Base-by-base conservation (phyloP, 1,140 invertebrate genomes). In the Apis florea region DNA sequence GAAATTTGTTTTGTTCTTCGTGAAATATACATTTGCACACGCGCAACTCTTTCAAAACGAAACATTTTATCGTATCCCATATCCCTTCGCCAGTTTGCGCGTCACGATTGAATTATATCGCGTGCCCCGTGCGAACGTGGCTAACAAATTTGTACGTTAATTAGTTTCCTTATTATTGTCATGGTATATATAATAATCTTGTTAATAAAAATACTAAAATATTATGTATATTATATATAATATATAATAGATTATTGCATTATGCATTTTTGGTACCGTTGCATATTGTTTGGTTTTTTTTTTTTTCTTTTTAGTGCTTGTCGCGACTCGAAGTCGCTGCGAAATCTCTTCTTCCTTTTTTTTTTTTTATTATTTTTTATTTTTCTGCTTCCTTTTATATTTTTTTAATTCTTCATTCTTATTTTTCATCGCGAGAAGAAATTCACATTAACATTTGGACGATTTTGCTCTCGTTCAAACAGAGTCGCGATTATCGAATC, bases 121-220 rank as follows among this genome's bases (percentile, higher is more conserved):
- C 88, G 85, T 84, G 89, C 85, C 84, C 71, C 85, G 83, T 85
- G 85, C 90, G 89, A 90, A 91, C 88, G 91, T 92, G 87, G 91
- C 91, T 92, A 93, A 94, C 92, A 93, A 93, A 92, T 94, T 94
- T 94, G 93, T 94, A 94, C 93, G 93, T 94, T 93, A 93, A 94
- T 94, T 94, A 94, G 91, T 93, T 93, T 91, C 81, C 87, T 93
- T 92, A 92, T 93, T 93, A 92, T 93, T 93, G 92, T 93, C 92
- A 93, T 92, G 90, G 85, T 92, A 91, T 92, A 92, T 91, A 92
- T 92, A 92, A 89, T 90, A 90, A 81, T 90, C 87, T 93, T 93
- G 90, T 94, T 92, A 92, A 93, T 93, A 93, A 93, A 93, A 93
- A 93, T 93, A 93, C 93, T 93, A 93, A 93, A 93, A 93, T 93